Evolutionary conservation across 2,888 invertebrate species (phyloP).

Genomic region (Alitta virens): DNA sequence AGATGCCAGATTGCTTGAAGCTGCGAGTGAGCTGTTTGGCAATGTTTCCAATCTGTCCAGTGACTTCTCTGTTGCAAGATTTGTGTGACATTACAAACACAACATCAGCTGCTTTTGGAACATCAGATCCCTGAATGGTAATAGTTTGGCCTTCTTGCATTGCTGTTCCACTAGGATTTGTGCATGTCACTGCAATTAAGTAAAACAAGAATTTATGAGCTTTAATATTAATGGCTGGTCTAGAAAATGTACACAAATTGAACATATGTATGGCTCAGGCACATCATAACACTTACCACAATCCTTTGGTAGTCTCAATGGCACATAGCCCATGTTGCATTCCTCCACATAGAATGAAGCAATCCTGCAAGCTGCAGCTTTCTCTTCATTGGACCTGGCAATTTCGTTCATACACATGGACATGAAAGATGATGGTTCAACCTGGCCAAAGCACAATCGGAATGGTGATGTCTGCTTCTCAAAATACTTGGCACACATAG

Average conservation of each 20-base stretch:
- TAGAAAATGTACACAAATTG: too few species aligned
- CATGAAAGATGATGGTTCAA: constrained; percentile 62
- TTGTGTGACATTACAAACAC: constrained; percentile 80
- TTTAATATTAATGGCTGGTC: too few species aligned
- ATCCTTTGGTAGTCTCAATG: constrained; percentile 65
- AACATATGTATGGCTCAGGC: too few species aligned
- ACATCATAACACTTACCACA: constrained; percentile 64
- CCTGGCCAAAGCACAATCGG: constrained; percentile 59
- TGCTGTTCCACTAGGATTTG: not conserved
- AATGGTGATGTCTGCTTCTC: constrained; percentile 64
- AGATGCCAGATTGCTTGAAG: constrained; percentile 34
- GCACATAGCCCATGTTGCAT: constrained; percentile 65
- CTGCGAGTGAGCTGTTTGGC: constrained; percentile 36
- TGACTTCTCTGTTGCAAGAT: constrained; percentile 73
- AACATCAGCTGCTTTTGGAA: constrained; percentile 76
- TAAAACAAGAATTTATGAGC: too few species aligned
- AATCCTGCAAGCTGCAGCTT: constrained; percentile 62
- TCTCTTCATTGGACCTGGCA: constrained; percentile 36
- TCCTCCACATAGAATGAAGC: constrained; percentile 72
- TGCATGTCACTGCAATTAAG: constrained; percentile 14
- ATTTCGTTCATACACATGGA: constrained; percentile 71
- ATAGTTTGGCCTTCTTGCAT: constrained; percentile 68
- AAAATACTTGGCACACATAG: constrained; percentile 72
- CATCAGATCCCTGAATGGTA: constrained; percentile 59
- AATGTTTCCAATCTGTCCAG: constrained; percentile 39